Base-by-base conservation (phyloP, 2,113 vertebrate genomes). In the Stegostoma tigrinum region DNA sequence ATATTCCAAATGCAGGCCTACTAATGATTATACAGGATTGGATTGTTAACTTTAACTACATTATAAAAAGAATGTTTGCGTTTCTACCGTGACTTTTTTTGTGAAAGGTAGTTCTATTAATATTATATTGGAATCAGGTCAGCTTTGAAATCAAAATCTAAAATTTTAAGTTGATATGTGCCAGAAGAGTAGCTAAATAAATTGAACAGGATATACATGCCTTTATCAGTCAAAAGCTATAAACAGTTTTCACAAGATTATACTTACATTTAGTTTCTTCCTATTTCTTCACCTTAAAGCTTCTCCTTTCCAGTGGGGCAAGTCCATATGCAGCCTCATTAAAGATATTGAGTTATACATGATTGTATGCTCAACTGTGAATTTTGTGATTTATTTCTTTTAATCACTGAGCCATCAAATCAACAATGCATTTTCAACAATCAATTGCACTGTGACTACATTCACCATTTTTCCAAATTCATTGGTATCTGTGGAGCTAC, bases 221-320 rank as follows among this genome's bases (percentile, higher is more conserved):
- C 15, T 45, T 90, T 94, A 27, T 94, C 12, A 61, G 67, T 94
- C n/a, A 0, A 12, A 67, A 6, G 64, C 87, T 90, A 61, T 34
- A 87, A 87, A 45, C 48, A 94, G n/a, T 42, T 94, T 67, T n/a
- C 17, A 67, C 67, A 89, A 89, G 48, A 45, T 89, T 17, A 12
- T 64, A 24, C 61, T 64, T 66, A 10, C 61, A 67, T 23, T 94
- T 24, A 91, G 30, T 61, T 64, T 48, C 15, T 42, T 89, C 30
- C 66, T 23, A 10, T 64, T 30, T 67, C 64, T n/a, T 67, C 21
- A 61, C 34, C 21, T 38, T 93, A 67, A 67, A 34, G 61, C 34
- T 93, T 93, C 67, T 67, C 34, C 17, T 94, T 67, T 94, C 64
- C 90, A 67, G 64, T 94, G 90, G 55, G 38, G 61, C 90, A 94